Evolutionary conservation across 2,888 invertebrate species (phyloP), one percentile per base, ranked within the genome.

Genomic region (Bombyx huttoni): DNA sequence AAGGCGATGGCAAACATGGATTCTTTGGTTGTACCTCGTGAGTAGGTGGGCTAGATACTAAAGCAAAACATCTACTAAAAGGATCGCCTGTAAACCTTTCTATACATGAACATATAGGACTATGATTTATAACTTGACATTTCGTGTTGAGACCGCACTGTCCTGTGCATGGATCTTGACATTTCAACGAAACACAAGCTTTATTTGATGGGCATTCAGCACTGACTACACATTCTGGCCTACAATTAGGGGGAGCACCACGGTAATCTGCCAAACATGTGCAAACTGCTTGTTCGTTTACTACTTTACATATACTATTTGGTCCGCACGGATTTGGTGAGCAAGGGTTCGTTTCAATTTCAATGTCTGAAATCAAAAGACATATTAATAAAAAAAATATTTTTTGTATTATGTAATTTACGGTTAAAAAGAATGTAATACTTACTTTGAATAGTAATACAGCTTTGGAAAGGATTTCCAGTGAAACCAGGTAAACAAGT

Each of bases 261-360:
- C 90, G 87, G 63, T 91, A 93, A 58, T 90, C 89, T 49, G 90
- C 89, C 57, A 91, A 76, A 67, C 94, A 94, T 50, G 92, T 92
- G 69, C 94, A 95, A 14, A 93, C 90, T 0, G 92, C 92, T 81
- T 93, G 92, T 34, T 89, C 90, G 62, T 94, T 94, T 34, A 91
- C 73, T 73, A 92, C 93, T 62, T 92, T 91, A 68, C 96, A 96
- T 63, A 92, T 89, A 58, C 95, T 94, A 68, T 95, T 95, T 7
- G 94, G 92, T 46, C 96, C 96, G 70, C 96, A 96, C 0, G 95
- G 95, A 3, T 93, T 92, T 51, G 95, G 94, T 57, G 89, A 78
- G 68, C 96, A 96, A 2, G 94, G 94, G 65, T 92, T 69, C 53
- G 64, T 57, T 59, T 70, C 73, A 54, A 58, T 56, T 58, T 77